A percentile compares a stretch with the other conserved stretches of the same genome.
These are phyloP conservation scores for Vanessa tameamea DNA, from an alignment of 1,140 invertebrate genomes.

Conservation along the genomic window DNA sequence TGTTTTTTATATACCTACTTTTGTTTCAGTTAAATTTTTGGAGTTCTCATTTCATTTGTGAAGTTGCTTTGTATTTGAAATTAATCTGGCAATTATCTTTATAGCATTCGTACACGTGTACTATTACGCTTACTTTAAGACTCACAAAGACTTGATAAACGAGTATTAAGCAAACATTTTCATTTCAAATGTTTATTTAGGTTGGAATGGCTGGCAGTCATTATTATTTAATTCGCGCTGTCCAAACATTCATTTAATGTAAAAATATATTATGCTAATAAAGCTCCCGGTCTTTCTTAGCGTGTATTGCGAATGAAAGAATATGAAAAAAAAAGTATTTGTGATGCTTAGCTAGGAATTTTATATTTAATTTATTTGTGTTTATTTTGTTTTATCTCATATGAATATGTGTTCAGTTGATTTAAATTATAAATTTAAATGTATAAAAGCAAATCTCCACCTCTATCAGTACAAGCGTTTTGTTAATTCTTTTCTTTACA, in stretches of 20 bases:
- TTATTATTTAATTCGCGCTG: neutral
- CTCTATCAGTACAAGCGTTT: no score
- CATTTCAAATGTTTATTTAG: slow-evolving; percentile 20
- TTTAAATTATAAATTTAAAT: no score
- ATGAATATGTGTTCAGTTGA: neutral
- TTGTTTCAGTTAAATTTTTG: no score
- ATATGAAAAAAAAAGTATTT: neutral
- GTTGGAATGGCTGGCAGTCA: slow-evolving; percentile 1
- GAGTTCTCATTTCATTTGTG: no score
- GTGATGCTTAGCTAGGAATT: neutral
- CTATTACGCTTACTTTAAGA: no score
- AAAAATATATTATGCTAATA: slow-evolving; percentile 8
- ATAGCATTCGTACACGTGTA: no score
- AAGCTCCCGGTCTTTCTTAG: neutral
- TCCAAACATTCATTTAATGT: neutral
- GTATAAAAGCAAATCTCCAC: no score
- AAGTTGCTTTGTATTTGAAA: no score
- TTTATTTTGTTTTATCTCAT: neutral
- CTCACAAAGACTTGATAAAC: no score
- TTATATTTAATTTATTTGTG: neutral
- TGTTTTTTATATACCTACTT: no score
- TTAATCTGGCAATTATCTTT: no score
- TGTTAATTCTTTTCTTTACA: no score
- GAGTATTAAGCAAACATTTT: slow-evolving; percentile 2
- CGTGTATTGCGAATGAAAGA: neutral